Percentiles rank a stretch among this genome's conserved stretches.
Conservation (phyloP, 37 sponge, comb jelly and placozoan species). For the Tethya wilhelma region DNA sequence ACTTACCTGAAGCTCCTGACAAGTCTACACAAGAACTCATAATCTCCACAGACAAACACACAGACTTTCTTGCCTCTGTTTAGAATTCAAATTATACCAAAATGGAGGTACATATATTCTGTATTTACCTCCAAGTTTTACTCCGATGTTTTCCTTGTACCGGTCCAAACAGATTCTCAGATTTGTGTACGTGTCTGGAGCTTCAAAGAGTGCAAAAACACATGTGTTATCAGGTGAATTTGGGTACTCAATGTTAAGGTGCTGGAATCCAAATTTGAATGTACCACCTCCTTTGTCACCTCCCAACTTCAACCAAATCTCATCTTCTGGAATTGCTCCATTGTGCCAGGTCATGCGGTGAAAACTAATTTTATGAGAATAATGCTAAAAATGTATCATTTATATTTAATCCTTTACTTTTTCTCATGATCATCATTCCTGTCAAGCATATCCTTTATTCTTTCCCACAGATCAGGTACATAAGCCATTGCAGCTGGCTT, state of each 20-base stretch:
- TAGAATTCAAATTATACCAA: too few relatives aligned
- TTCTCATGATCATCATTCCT: neutral
- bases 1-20: slow-evolving; percentile 51
- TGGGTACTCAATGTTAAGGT: slow-evolving; percentile 29
- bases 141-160: slow-evolving; percentile 32
- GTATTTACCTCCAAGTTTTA: slow-evolving; percentile 21
- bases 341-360: slow-evolving; percentile 55
- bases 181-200: slow-evolving; percentile 35
- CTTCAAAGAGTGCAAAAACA: slow-evolving; percentile 26
- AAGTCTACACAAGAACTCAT: slow-evolving; percentile 47
- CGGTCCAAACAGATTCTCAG: slow-evolving; percentile 29
- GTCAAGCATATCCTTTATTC: neutral
- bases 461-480: slow-evolving; percentile 16
- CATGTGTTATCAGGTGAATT: slow-evolving; percentile 35
- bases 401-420: neutral
- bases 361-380: neutral
- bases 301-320: slow-evolving; percentile 44
- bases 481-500: slow-evolving; percentile 29
- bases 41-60: slow-evolving; percentile 58
- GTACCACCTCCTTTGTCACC: slow-evolving; percentile 38
- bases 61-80: slow-evolving; percentile 14
- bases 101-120: neutral
- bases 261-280: slow-evolving; percentile 39
- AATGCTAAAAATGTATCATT: neutral
- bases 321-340: slow-evolving; percentile 39